phyloP scores from a whole-genome alignment of 2,113 vertebrate genomes.

The cat (Felis catus) region DNA sequence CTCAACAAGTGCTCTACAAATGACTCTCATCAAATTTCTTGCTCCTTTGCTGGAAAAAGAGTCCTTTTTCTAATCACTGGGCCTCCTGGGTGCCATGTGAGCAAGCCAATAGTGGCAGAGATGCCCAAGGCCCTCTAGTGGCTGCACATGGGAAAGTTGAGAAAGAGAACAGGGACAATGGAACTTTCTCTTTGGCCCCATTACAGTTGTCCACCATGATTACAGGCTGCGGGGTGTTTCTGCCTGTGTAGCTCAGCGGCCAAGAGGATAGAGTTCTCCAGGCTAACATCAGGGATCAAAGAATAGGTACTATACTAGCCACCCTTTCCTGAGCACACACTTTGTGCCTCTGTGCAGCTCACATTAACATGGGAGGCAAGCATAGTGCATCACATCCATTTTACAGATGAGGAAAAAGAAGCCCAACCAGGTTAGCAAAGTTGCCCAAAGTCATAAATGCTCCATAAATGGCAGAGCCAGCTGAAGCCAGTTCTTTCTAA shows the following conservation, averaged over 20 bases:
- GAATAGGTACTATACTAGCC: neutral
- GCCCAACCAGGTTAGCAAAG: neutral
- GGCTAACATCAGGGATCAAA: neutral
- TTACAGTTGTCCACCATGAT: neutral
- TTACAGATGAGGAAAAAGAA: neutral
- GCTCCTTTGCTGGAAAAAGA: neutral
- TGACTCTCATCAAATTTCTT: neutral
- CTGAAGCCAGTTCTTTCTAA: neutral
- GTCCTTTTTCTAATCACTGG: neutral
- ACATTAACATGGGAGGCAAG: neutral
- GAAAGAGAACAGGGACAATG: rapidly evolving
- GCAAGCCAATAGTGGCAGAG: neutral
- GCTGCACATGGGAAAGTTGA: neutral
- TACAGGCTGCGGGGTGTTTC: neutral
- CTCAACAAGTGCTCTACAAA: neutral
- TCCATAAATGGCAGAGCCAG: neutral
- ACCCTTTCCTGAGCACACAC: neutral
- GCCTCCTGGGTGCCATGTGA: neutral
- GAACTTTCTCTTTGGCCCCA: neutral
- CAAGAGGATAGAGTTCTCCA: neutral
- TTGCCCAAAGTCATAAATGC: neutral
- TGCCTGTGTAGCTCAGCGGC: neutral
- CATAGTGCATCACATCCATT: neutral
- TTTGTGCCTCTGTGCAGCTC: neutral
- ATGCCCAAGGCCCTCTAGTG: constrained; percentile 37